phyloP scores from a whole-genome alignment of 2,797 vertebrate species.

The Gymnothorax reevesii region DNA sequence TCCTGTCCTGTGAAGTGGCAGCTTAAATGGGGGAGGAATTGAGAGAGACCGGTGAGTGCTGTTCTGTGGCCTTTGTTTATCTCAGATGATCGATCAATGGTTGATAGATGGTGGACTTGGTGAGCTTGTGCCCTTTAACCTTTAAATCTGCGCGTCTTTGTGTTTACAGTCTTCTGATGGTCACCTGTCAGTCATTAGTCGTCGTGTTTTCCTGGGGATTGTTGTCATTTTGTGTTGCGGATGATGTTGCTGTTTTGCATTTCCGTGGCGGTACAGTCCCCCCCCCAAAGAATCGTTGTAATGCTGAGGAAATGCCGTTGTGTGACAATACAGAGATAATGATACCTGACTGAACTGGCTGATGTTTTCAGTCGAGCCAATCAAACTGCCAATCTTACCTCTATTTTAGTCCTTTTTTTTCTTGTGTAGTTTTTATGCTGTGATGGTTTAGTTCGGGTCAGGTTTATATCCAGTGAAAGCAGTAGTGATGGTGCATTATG shows the following conservation, averaged over 20 bases:
- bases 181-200: not conserved
- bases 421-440: not conserved
- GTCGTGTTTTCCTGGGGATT: not conserved
- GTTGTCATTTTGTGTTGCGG: not conserved
- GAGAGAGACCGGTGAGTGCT: not conserved
- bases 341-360: not conserved
- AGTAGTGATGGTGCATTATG: not conserved
- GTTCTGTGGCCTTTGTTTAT: not conserved
- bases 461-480: not conserved
- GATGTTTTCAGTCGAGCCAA: not conserved
- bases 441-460: no score
- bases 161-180: not conserved
- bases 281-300: not conserved
- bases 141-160: not conserved
- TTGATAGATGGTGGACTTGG: not conserved
- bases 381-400: not conserved
- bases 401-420: not conserved
- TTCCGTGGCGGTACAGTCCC: not conserved
- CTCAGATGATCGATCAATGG: not conserved
- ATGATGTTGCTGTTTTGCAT: not conserved
- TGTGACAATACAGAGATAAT: no score
- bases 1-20: not conserved
- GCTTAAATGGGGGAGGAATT: not conserved
- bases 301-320: not conserved
- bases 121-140: not conserved